Evolutionary conservation across 2,797 vertebrate genomes (phyloP).

Genomic region (Avahi laniger): DNA sequence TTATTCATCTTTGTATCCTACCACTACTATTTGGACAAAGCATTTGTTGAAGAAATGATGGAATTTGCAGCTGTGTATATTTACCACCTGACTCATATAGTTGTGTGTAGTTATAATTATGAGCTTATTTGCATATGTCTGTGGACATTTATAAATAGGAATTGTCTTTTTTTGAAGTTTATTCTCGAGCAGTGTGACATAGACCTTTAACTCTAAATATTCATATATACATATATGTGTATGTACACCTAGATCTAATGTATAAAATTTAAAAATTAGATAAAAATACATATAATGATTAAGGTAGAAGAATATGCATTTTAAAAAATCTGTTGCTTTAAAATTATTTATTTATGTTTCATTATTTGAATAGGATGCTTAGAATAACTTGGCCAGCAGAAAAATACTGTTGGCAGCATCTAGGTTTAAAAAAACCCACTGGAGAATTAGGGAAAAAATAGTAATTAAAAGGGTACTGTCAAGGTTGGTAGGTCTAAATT

Average conservation of each 20-base stretch:
- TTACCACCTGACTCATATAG: neutral
- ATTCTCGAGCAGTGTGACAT: neutral
- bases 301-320: neutral
- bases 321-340: constrained; percentile 32
- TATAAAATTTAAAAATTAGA: constrained; percentile 18
- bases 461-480: constrained; percentile 49
- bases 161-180: constrained; percentile 33
- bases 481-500: constrained; percentile 49
- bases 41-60: neutral
- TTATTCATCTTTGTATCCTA: neutral
- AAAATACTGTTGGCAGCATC: constrained; percentile 35
- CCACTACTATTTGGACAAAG: neutral
- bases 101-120: neutral
- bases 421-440: neutral
- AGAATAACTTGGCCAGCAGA: constrained; percentile 51
- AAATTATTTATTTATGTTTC: constrained; percentile 26
- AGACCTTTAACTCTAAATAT: constrained; percentile 27
- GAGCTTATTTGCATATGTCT: neutral
- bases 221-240: neutral
- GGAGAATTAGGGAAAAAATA: constrained; percentile 42
- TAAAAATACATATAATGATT: neutral
- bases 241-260: neutral
- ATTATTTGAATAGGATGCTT: constrained; percentile 33
- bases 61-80: neutral
- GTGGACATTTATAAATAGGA: neutral